Percentiles rank a stretch among this genome's conserved stretches.
These are phyloP conservation scores for Poeciliopsis paucimaculata DNA, from an alignment of 2,797 vertebrate genomes.

Conservation along the genomic window DNA sequence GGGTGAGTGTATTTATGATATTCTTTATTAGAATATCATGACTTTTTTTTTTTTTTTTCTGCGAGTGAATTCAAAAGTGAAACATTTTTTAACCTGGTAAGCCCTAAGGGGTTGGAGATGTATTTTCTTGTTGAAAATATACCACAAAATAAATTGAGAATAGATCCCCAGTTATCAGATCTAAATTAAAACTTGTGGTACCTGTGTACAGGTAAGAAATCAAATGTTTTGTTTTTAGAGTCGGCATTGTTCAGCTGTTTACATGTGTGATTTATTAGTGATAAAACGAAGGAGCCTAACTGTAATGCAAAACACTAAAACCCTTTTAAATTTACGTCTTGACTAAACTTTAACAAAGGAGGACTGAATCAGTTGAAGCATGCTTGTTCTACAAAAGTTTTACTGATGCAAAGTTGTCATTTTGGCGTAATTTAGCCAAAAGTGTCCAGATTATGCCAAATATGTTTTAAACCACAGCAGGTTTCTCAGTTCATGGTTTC, in stretches of 20 bases:
- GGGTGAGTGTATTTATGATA: slow-evolving; percentile 2
- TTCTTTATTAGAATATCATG: neutral
- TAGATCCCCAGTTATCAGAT: neutral
- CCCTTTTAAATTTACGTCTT: neutral
- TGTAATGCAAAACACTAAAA: neutral
- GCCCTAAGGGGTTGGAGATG: neutral
- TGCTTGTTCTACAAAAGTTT: too few relatives aligned
- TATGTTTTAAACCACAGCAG: too few relatives aligned
- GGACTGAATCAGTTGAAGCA: too few relatives aligned
- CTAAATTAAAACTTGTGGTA: neutral
- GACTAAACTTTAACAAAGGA: neutral
- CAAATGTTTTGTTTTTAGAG: neutral
- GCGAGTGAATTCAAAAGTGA: neutral
- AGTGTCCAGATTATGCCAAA: too few relatives aligned
- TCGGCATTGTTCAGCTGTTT: neutral
- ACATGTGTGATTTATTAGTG: neutral
- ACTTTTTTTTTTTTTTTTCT: neutral
- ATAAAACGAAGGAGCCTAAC: neutral
- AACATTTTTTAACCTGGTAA: neutral
- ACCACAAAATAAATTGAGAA: neutral
- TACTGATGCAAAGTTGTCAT: too few relatives aligned
- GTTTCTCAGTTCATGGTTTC: too few relatives aligned
- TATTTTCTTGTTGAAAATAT: neutral
- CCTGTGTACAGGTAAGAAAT: neutral
- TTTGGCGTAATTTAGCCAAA: too few relatives aligned